These are phyloP conservation scores for Gastrophysa polygoni DNA, from an alignment of 2,888 invertebrate genomes.

Conservation along the genomic window DNA sequence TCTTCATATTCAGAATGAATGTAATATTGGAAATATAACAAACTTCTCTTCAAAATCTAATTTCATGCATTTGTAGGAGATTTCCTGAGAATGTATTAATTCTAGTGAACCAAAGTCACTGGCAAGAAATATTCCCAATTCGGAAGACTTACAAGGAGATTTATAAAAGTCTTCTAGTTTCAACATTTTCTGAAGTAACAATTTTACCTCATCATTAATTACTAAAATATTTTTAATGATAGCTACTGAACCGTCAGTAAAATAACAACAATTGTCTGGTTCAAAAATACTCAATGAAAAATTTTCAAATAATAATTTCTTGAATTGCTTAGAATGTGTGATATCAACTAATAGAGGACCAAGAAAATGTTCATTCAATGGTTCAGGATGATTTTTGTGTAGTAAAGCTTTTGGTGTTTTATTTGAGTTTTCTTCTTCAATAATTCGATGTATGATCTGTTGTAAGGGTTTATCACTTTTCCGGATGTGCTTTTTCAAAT, in stretches of 20 bases:
- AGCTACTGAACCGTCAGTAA: neutral
- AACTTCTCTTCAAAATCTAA: neutral
- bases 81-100: neutral
- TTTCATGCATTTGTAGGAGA: neutral
- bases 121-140: neutral
- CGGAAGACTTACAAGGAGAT: neutral
- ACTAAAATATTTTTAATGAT: neutral
- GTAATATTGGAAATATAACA: neutral
- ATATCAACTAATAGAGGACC: neutral
- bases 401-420: neutral
- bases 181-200: neutral
- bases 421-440: constrained; percentile 4
- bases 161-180: neutral
- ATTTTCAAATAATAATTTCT: constrained; percentile 14
- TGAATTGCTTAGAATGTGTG: constrained; percentile 11
- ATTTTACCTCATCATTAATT: neutral
- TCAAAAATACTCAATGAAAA: constrained; percentile 7
- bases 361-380: constrained; percentile 10
- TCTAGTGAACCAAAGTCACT: neutral
- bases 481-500: constrained; percentile 4
- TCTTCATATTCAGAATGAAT: neutral
- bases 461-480: constrained; percentile 19
- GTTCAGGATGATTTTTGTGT: neutral
- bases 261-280: constrained; percentile 22
- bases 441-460: constrained; percentile 16